Conservation (phyloP, 2,888 invertebrate genomes). For the Philaethria dido region DNA sequence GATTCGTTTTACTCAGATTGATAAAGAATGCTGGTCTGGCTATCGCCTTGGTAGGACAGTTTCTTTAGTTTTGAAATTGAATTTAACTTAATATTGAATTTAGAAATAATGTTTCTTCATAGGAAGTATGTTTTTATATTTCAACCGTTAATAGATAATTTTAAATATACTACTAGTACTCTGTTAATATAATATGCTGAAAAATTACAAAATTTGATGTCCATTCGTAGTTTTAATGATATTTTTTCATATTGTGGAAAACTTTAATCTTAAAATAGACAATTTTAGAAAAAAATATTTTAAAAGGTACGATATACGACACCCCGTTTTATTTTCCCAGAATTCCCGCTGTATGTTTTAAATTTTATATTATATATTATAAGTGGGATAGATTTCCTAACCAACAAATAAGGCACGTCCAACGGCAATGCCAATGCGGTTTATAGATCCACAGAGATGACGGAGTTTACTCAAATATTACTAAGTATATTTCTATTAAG, state of each 20-base stretch:
- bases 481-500: not conserved
- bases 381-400: not conserved
- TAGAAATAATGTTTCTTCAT: constrained; percentile 42
- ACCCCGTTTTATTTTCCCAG: too few relatives aligned
- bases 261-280: too few relatives aligned
- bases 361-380: not conserved
- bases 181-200: too few relatives aligned
- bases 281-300: too few relatives aligned
- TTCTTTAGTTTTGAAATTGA: constrained; percentile 44
- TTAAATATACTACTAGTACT: too few relatives aligned
- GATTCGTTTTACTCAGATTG: constrained; percentile 26
- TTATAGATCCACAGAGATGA: not conserved
- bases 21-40: constrained; percentile 37
- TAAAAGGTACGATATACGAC: too few relatives aligned
- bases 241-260: too few relatives aligned
- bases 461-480: too few relatives aligned
- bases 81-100: constrained; percentile 45
- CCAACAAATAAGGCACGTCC: not conserved
- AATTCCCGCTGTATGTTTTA: not conserved
- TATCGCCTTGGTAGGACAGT: constrained; percentile 38
- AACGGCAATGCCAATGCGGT: not conserved
- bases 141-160: not conserved
- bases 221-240: too few relatives aligned
- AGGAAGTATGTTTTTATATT: not conserved
- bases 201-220: too few relatives aligned